Conservation (phyloP, 2,797 vertebrate genomes). For the Falco rusticolus region DNA sequence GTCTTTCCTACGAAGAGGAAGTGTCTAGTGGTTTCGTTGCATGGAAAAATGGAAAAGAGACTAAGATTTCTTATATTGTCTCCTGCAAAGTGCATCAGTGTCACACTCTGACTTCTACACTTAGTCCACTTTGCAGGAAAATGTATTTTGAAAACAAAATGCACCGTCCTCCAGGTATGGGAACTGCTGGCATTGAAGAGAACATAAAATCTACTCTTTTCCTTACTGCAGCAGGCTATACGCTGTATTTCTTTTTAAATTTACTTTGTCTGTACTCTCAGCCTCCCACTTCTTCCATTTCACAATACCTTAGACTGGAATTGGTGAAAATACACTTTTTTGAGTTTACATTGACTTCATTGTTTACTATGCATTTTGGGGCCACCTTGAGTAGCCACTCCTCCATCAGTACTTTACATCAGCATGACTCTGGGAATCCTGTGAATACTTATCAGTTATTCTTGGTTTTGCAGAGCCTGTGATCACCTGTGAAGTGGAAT, state of each 20-base stretch:
- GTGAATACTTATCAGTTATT: neutral
- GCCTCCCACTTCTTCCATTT: neutral
- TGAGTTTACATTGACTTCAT: rapidly evolving
- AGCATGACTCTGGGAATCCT: neutral
- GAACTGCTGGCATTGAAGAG: neutral
- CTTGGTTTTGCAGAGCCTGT: constrained; percentile 53
- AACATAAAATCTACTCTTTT: neutral
- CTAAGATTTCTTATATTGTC: neutral
- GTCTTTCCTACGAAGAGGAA: neutral
- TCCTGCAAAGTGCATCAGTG: neutral
- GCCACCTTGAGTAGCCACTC: neutral
- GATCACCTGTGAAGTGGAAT: constrained; percentile 2
- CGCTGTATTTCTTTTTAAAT: neutral
- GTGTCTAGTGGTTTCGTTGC: neutral
- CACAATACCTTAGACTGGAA: neutral
- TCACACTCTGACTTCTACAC: neutral
- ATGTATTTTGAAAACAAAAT: neutral
- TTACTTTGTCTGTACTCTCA: neutral
- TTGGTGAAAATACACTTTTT: neutral
- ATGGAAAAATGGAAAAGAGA: neutral
- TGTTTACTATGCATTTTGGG: neutral
- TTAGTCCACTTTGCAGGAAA: neutral
- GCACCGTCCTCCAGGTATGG: neutral
- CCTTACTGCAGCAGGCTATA: neutral
- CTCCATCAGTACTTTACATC: neutral